Base-by-base conservation (phyloP, 2,888 invertebrate genomes). In the Eilema griseolum region DNA sequence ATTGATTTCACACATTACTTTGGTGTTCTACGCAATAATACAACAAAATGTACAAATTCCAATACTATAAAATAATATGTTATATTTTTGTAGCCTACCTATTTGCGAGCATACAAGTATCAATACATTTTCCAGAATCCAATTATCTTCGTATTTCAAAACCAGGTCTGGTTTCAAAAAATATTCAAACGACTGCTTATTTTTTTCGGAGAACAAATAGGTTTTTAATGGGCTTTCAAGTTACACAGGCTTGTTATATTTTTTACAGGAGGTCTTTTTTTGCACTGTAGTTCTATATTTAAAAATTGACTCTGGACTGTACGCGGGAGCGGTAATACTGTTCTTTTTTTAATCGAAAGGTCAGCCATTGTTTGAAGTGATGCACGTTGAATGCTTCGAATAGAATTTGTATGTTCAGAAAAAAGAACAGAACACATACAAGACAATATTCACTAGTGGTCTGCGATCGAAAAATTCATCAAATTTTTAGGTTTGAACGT, bases 121-220 rank as follows among this genome's bases (percentile, higher is more conserved):
- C 20, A 0, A 8, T 52, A 52, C 0, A 52, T n/a, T 41, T 66
- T 62, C 69, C 74, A 77, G 68, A n/a, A 52, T 52, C 52, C 52
- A 52, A 52, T 52, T 52, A 52, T 52, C n/a, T 52, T 52, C n/a
- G 52, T 52, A 52, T 52, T 52, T 52, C n/a, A n/a, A 52, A 8
- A 52, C 52, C 52, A 52, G 20, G 52, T n/a, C 52, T 52, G 52
- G 52, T 52, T 52, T 52, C 52, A n/a, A n/a, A n/a, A 52, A 52
- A 52, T n/a, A n/a, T 52, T 52, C 52, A 52, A 52, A n/a, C 20
- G 3, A 12, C 26, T 59, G 57, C 57, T 12, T 59, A 24, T 12
- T 24, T 59, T 59, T 59, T 59, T 23, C 57, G 57, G 26, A 59
- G 57, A 24, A 59, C 26, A 59, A 59, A 59, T 24, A 59, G 57